These are phyloP conservation scores for Cephus pulcher DNA, from an alignment of 2,888 invertebrate genomes.

Conservation along the genomic window DNA sequence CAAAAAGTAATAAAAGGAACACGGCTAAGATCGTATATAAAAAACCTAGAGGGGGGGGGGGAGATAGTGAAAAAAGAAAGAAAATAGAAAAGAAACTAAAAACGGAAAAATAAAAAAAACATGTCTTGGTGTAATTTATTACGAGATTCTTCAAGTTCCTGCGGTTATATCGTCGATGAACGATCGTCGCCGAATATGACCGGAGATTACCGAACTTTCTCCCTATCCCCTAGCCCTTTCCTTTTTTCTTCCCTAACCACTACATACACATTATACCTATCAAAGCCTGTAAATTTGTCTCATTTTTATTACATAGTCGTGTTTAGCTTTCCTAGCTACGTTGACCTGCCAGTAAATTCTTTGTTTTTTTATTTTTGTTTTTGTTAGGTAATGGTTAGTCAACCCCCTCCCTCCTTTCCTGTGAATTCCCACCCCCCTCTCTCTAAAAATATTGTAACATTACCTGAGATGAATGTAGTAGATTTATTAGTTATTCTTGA, in stretches of 20 bases:
- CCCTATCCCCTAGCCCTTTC: no score
- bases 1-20: constrained; percentile 45
- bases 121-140: constrained; percentile 63
- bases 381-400: background rate
- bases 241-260: background rate
- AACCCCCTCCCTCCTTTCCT: background rate
- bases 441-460: background rate
- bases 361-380: background rate
- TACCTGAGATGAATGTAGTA: background rate
- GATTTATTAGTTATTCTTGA: background rate
- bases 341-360: background rate
- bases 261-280: background rate
- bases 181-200: constrained; percentile 26
- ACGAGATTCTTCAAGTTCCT: constrained; percentile 39
- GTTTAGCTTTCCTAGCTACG: background rate
- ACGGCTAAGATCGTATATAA: constrained; percentile 54
- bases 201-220: background rate
- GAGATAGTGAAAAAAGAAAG: background rate
- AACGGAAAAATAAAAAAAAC: constrained; percentile 45
- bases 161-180: constrained; percentile 51
- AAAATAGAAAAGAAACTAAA: background rate
- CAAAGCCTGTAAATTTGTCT: background rate
- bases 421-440: background rate
- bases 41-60: background rate
- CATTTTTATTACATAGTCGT: background rate